Evolutionary conservation across 1,140 invertebrate species (phyloP), one percentile per base, ranked within the genome.

Genomic region (Phymorhynchus buccinoides): DNA sequence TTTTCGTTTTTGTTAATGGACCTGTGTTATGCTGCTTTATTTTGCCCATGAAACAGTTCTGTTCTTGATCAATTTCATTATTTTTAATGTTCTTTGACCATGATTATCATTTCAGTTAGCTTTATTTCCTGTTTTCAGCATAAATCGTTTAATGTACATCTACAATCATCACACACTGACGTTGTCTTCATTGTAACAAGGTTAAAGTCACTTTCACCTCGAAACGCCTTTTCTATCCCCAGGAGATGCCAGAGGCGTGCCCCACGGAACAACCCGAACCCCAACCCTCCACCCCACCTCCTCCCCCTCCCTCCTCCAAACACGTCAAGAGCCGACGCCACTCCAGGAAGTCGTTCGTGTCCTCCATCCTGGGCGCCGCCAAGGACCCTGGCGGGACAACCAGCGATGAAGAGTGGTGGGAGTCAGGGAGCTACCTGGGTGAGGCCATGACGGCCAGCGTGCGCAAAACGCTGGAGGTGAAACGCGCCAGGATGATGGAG

Each of bases 291-390:
- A 6, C 42, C 22, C 42, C 9, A 52, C 41, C 18, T 6, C 42
- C 16, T 0, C 75, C 37, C 3, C 75, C 39, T 12, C 73, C 16
- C 14, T 41, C 4, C 14, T 81, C 37, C 27, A 68, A 44, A 32
- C 35, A 62, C 1, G 27, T 41, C 81, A 83, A 83, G 62, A 35
- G 41, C 62, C 42, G n/a, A 66, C 81, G 66, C 41, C 35, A 68
- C 37, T 68, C 37, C n/a, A 1, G 62, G 18, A 66, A 78, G 32
- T 84, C 83, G 18, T 80, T 84, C 22, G 83, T 84, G n/a, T 84
- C 83, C 75, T 66, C 18, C 12, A 80, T 84, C 35, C 83, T 84
- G 37, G 37, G 41, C n/a, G 75, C 83, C 2, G 30, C 18, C 75
- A 39, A 48, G 48, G 77, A 71, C 27, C 30, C 39, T 32, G 80